These are phyloP conservation scores for Thaumatotibia leucotreta DNA, from an alignment of 1,140 invertebrate species.

Conservation along the genomic window DNA sequence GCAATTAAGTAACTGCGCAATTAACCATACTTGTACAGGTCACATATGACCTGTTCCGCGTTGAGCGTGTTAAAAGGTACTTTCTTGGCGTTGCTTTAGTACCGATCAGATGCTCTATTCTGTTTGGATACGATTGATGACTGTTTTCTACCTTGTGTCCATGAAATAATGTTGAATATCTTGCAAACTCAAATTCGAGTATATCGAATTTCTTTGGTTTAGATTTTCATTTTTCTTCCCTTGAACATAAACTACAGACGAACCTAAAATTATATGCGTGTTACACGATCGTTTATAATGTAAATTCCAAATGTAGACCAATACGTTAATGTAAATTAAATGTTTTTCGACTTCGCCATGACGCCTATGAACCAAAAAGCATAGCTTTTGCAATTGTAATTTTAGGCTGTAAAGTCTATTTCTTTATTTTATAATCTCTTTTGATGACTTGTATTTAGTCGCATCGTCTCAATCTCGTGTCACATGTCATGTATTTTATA, in stretches of 20 bases:
- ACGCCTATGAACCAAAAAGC: slow-evolving; percentile 8
- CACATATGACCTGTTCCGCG: too few relatives aligned
- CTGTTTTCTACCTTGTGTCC: too few relatives aligned
- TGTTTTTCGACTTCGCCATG: neutral
- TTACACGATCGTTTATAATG: neutral
- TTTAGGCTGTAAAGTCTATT: slow-evolving; percentile 6
- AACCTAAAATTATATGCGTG: neutral
- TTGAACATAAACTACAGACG: neutral
- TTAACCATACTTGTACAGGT: too few relatives aligned
- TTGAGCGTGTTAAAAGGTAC: too few relatives aligned
- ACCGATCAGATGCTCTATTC: too few relatives aligned
- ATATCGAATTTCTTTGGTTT: neutral
- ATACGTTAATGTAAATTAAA: neutral
- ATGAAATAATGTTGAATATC: too few relatives aligned
- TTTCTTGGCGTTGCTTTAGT: too few relatives aligned
- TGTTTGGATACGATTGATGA: too few relatives aligned
- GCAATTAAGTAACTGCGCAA: too few relatives aligned
- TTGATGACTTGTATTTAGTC: neutral
- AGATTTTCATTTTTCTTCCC: neutral
- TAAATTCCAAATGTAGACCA: neutral
- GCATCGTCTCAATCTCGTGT: neutral
- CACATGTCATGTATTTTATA: too few relatives aligned
- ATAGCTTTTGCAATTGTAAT: slow-evolving; percentile 7
- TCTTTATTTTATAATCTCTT: slow-evolving; percentile 8
- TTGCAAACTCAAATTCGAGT: too few relatives aligned